These are phyloP conservation scores for Protosalanx chinensis DNA, from an alignment of 2,797 vertebrate species.

Conservation along the genomic window DNA sequence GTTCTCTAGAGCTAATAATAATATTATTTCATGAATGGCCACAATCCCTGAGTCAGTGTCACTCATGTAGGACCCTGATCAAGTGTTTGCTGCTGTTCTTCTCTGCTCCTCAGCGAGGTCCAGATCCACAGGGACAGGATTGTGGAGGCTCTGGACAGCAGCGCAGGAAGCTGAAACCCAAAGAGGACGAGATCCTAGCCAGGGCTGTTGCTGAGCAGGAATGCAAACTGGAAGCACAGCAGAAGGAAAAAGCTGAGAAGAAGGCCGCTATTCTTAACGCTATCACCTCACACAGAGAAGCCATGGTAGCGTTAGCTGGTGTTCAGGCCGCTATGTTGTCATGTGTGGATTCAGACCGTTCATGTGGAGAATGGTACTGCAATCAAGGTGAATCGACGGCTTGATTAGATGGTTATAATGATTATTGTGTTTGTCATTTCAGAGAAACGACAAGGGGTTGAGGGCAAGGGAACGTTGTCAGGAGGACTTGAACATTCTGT, in stretches of 20 bases:
- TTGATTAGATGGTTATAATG: background rate
- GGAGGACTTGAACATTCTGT: constrained; percentile 59
- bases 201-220: constrained; percentile 76
- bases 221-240: constrained; percentile 62
- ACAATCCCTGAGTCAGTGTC: no score
- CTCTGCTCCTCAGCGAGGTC: constrained; percentile 69
- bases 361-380: no score
- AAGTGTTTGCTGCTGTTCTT: background rate
- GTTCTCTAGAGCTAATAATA: no score
- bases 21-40: no score
- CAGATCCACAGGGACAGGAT: constrained; percentile 74
- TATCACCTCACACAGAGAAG: constrained; percentile 76
- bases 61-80: no score
- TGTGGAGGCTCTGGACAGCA: constrained; percentile 62
- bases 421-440: constrained; percentile 2
- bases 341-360: no score
- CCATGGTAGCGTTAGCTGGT: constrained; percentile 62
- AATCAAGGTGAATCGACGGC: no score
- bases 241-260: constrained; percentile 72
- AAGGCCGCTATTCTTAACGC: constrained; percentile 73
- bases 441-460: constrained; percentile 76
- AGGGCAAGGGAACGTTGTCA: constrained; percentile 64
- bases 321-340: no score
- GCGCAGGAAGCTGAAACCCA: constrained; percentile 58
- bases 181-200: constrained; percentile 71